Evolutionary conservation across 92 coral and sea anemone species (phyloP).

Genomic region (Palythoa grandiflora): DNA sequence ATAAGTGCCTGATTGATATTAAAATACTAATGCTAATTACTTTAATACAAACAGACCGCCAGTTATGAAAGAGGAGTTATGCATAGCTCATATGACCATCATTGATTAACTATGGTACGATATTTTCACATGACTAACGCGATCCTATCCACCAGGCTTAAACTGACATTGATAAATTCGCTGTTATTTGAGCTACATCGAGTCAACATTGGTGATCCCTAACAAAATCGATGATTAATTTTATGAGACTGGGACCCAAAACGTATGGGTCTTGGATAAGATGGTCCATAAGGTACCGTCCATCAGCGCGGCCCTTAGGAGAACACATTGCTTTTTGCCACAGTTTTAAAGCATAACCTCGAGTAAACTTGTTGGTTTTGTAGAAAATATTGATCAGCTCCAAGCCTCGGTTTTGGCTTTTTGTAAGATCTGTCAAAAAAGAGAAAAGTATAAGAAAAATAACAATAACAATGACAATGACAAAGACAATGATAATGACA

Average conservation of each 20-base stretch:
- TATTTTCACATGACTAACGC: not conserved
- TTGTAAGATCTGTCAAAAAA: slow-evolving; percentile 65
- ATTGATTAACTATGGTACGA: too few species aligned
- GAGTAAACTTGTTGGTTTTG: slow-evolving; percentile 58
- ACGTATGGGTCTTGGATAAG: slow-evolving; percentile 57
- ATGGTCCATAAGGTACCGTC: slow-evolving; percentile 70
- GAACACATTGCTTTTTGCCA: slow-evolving; percentile 91
- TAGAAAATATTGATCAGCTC: slow-evolving; percentile 66
- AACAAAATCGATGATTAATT: slow-evolving; percentile 67
- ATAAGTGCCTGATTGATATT: too few species aligned
- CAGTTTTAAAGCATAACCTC: slow-evolving; percentile 63
- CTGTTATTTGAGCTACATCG: not conserved
- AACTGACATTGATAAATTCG: not conserved
- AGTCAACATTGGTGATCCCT: slow-evolving; percentile 63
- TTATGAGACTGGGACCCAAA: slow-evolving; percentile 56
- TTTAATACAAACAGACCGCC: too few species aligned
- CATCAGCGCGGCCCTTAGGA: slow-evolving; percentile 77
- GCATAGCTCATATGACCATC: too few species aligned
- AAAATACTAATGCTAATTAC: too few species aligned
- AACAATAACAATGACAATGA: too few species aligned
- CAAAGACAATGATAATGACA: too few species aligned
- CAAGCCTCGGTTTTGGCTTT: slow-evolving; percentile 69
- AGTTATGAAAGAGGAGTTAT: too few species aligned
- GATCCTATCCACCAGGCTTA: not conserved
- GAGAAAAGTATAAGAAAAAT: too few species aligned